Evolutionary conservation across 2,113 vertebrate species (phyloP).

Genomic region (Sapayoa aenigma): DNA sequence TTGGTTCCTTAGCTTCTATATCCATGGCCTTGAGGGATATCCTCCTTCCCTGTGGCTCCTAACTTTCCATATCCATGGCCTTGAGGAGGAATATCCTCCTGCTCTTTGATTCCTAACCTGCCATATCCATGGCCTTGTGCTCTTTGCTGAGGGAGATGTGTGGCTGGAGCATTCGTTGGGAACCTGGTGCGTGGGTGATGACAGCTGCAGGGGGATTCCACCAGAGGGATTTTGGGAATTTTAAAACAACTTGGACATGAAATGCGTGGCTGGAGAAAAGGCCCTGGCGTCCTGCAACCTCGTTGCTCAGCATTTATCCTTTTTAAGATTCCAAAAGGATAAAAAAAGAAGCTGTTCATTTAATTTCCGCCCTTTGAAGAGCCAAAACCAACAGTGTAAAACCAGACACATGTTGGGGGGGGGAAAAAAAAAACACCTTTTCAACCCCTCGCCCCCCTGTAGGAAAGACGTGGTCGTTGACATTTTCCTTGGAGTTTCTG

Average conservation of each 20-base stretch:
- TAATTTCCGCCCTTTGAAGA: slow-evolving; percentile 41
- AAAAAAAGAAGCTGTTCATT: slow-evolving; percentile 48
- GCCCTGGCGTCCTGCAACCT: not conserved
- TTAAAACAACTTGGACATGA: not conserved
- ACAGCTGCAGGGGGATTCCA: slow-evolving; percentile 16
- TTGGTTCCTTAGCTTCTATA: not conserved
- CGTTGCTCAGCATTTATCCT: not conserved
- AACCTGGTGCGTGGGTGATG: slow-evolving; percentile 18
- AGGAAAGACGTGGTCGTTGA: slow-evolving; percentile 22
- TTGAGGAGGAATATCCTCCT: not conserved
- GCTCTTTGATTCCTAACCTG: not conserved
- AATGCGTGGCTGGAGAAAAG: not conserved
- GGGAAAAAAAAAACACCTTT: not conserved
- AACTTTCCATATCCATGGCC: not conserved
- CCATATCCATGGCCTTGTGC: not conserved
- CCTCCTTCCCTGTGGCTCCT: not conserved
- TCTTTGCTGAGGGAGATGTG: not conserved
- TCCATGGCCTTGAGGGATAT: not conserved
- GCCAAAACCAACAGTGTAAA: slow-evolving; percentile 59
- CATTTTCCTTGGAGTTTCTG: slow-evolving; percentile 43
- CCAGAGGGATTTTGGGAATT: not conserved
- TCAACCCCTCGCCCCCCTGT: not conserved
- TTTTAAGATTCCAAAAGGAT: slow-evolving; percentile 30
- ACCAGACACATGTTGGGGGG: slow-evolving; percentile 31
- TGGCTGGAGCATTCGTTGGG: not conserved